Conservation (phyloP, 2,797 vertebrate species). For the Rhinophrynus dorsalis region DNA sequence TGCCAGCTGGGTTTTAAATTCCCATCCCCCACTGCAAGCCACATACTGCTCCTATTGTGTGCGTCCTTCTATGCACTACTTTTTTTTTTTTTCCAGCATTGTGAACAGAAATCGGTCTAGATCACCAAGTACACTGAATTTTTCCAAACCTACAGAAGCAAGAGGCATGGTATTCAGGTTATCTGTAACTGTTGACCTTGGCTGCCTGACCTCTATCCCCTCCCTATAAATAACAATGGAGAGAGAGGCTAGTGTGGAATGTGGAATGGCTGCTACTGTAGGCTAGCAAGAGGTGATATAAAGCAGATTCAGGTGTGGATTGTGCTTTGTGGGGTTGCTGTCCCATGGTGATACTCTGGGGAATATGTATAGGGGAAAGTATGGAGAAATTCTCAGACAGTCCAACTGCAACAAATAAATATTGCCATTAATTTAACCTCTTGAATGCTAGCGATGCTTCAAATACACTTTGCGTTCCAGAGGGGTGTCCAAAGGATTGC, state of each 20-base stretch:
- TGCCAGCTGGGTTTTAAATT: conserved; percentile 48
- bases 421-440: too few species aligned
- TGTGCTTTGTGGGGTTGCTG: not conserved
- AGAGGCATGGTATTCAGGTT: not conserved
- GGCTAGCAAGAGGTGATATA: not conserved
- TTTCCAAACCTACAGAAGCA: conserved; percentile 4
- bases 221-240: not conserved
- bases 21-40: conserved; percentile 43
- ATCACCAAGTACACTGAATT: conserved; percentile 6
- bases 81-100: conserved; percentile 25
- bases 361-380: too few species aligned
- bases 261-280: not conserved
- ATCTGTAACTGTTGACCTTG: not conserved
- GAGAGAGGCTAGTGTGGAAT: not conserved
- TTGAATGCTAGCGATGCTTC: too few species aligned
- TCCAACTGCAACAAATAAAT: too few species aligned
- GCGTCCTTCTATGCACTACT: conserved; percentile 18
- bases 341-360: too few species aligned
- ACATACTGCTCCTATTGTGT: conserved; percentile 47
- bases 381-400: too few species aligned
- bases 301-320: not conserved
- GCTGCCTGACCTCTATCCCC: not conserved
- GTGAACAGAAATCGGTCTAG: conserved; percentile 20
- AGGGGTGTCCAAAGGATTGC: too few species aligned
- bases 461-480: too few species aligned